A percentile compares a stretch with the other conserved stretches of the same genome.
Conservation (phyloP, 2,797 vertebrate species). For the Sitta carolinensis region DNA sequence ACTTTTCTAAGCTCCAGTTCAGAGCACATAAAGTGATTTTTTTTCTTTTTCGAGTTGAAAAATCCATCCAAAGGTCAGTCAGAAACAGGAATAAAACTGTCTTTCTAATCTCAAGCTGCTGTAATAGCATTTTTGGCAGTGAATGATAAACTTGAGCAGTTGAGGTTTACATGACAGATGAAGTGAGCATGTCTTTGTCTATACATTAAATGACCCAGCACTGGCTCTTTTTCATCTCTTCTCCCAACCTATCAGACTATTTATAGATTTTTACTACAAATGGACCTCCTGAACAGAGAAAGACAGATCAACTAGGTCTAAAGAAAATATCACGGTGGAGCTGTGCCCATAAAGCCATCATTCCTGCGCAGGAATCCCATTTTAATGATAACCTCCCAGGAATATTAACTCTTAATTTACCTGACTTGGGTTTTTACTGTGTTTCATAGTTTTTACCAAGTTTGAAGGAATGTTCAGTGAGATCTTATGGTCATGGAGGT, state of each 20-base stretch:
- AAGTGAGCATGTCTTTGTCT: slow-evolving; percentile 13
- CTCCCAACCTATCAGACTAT: background rate
- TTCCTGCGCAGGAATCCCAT: background rate
- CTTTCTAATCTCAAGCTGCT: slow-evolving; percentile 49
- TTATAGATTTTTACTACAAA: slow-evolving; percentile 43
- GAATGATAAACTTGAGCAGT: slow-evolving; percentile 57
- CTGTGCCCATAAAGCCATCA: background rate
- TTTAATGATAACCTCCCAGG: slow-evolving; percentile 2
- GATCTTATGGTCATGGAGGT: background rate
- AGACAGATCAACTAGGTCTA: background rate
- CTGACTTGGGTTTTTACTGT: background rate
- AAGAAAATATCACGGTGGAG: background rate
- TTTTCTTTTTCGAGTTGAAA: slow-evolving; percentile 20
- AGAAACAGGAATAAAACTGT: slow-evolving; percentile 61
- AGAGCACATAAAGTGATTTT: background rate
- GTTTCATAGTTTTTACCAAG: background rate
- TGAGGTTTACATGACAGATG: slow-evolving; percentile 22
- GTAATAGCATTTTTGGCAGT: slow-evolving; percentile 68
- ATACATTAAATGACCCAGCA: slow-evolving; percentile 33
- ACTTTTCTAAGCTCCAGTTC: slow-evolving; percentile 11
- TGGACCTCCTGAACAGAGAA: slow-evolving; percentile 2
- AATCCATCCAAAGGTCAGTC: slow-evolving; percentile 50
- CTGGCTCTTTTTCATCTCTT: background rate
- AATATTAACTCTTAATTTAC: slow-evolving; percentile 32
- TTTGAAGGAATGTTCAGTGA: background rate